phyloP scores from a whole-genome alignment of 2,113 vertebrate species.

The Myrmecophaga tridactyla region DNA sequence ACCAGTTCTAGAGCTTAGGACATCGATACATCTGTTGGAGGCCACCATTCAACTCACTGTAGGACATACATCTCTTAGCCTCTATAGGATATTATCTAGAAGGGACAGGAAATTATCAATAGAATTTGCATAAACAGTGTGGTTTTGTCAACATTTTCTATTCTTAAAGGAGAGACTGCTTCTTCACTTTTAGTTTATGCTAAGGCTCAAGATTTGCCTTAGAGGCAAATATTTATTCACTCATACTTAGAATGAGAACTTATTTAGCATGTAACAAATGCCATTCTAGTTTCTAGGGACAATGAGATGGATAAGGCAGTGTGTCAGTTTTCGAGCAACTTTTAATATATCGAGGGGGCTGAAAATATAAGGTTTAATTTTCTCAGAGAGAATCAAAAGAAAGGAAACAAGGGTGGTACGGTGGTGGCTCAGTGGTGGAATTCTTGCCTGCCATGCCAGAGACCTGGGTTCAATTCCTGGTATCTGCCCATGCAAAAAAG shows the following conservation, averaged over 20 bases:
- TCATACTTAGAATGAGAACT: neutral
- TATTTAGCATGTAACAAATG: neutral
- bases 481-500: too few species aligned
- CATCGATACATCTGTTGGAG: too few species aligned
- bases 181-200: neutral
- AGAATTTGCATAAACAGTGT: neutral
- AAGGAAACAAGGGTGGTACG: conserved; percentile 34
- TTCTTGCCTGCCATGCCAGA: too few species aligned
- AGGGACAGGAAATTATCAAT: neutral
- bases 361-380: neutral
- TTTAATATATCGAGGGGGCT: neutral
- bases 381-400: conserved; percentile 36
- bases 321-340: neutral
- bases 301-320: neutral
- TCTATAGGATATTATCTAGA: neutral
- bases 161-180: neutral
- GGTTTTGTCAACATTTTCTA: neutral
- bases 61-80: neutral
- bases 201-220: neutral
- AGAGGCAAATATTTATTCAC: neutral
- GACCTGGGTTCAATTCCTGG: too few species aligned
- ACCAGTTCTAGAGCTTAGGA: too few species aligned
- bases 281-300: neutral
- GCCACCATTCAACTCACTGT: too few species aligned
- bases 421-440: too few species aligned